These are phyloP conservation scores for Phalloptychus januarius DNA, from an alignment of 2,797 vertebrate genomes.

Conservation along the genomic window DNA sequence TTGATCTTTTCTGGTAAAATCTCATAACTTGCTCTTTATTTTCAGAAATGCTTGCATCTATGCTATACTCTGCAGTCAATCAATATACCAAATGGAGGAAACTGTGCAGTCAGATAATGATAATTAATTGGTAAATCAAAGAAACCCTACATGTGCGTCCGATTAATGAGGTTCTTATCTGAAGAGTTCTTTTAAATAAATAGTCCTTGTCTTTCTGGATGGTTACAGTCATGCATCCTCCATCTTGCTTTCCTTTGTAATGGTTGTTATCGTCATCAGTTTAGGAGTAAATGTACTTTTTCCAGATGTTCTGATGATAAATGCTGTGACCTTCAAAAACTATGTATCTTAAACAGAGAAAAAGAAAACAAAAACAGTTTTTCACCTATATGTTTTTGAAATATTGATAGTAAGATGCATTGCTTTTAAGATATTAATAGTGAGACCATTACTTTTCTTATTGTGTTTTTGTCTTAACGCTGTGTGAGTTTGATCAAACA, in stretches of 20 bases:
- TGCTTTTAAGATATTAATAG: not conserved
- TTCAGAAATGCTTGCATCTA: conserved; percentile 1
- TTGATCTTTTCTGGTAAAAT: not conserved
- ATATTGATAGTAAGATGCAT: not conserved
- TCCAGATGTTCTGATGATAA: not conserved
- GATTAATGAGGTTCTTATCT: not conserved
- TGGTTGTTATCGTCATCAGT: not conserved
- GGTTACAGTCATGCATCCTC: not conserved
- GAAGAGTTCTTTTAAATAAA: not conserved
- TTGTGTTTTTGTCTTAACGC: not conserved
- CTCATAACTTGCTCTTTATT: conserved; percentile 1
- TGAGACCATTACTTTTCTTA: conserved; percentile 1
- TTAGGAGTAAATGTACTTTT: conserved; percentile 3
- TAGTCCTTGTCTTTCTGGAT: not conserved
- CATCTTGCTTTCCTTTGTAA: not conserved
- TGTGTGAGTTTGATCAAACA: not conserved
- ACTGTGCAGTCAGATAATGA: conserved; percentile 6
- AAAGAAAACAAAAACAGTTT: not conserved
- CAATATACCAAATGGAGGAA: not conserved
- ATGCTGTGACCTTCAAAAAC: not conserved
- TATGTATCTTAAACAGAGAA: not conserved
- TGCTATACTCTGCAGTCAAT: conserved; percentile 4
- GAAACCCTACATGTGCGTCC: not conserved
- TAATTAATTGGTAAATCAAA: not conserved
- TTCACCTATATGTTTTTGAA: not conserved